phyloP scores from a whole-genome alignment of 2,888 invertebrate species.

The Ichneumon xanthorius region DNA sequence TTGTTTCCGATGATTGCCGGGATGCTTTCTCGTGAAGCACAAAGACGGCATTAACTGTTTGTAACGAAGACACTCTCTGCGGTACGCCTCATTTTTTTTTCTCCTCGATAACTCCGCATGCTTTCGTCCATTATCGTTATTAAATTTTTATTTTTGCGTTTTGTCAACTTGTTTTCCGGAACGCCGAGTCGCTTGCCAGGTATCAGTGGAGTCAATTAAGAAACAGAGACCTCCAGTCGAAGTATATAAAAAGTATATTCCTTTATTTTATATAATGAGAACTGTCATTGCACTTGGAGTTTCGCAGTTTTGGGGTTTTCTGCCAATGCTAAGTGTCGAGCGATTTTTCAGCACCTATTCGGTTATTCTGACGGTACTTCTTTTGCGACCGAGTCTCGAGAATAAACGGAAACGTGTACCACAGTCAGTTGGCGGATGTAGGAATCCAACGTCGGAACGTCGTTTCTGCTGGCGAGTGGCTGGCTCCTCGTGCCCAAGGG shows the following conservation, averaged over 20 bases:
- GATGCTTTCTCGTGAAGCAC: neutral
- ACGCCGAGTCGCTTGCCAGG: neutral
- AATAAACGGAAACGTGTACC: conserved; percentile 52
- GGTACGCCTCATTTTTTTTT: neutral
- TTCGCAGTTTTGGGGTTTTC: neutral
- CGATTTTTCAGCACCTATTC: conserved; percentile 45
- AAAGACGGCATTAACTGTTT: conserved; percentile 1
- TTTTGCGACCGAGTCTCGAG: conserved; percentile 30
- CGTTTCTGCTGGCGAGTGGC: conserved; percentile 49
- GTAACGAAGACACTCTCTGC: neutral
- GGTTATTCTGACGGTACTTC: conserved; percentile 33
- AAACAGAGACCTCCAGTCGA: neutral
- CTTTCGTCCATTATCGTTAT: neutral
- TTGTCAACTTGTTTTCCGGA: neutral
- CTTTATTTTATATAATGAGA: neutral
- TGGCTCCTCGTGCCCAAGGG: conserved; percentile 36
- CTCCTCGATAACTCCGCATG: neutral
- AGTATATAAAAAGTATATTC: neutral
- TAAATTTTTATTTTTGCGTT: neutral
- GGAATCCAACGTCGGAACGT: conserved; percentile 36
- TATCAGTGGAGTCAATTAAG: neutral
- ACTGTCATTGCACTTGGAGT: neutral
- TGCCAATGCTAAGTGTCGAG: conserved; percentile 16
- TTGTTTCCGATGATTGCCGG: neutral
- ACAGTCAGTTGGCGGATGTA: conserved; percentile 32